phyloP scores from a whole-genome alignment of 2,113 vertebrate species.

The Zeus faber region DNA sequence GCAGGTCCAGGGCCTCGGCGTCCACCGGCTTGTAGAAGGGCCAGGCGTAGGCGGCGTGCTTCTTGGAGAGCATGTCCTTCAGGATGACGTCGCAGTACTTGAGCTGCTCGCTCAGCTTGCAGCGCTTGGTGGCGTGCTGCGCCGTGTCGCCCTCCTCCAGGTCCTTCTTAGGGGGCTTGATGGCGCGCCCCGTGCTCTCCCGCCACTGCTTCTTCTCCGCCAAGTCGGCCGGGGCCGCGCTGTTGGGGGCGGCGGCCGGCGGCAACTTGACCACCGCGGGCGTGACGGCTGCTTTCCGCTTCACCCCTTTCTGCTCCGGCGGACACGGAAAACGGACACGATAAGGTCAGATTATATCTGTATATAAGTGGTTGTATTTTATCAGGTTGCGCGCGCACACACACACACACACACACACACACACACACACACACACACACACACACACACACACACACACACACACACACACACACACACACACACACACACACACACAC shows the following conservation, averaged over 20 bases:
- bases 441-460: too few relatives aligned
- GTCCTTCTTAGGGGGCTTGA: constrained; percentile 81
- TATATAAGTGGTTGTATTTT: too few relatives aligned
- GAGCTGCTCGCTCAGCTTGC: constrained; percentile 81
- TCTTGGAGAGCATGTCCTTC: constrained; percentile 94
- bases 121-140: constrained; percentile 71
- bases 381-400: too few relatives aligned
- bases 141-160: constrained; percentile 77
- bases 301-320: background rate
- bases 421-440: too few relatives aligned
- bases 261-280: too few relatives aligned
- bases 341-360: too few relatives aligned
- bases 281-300: constrained; percentile 85
- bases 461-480: too few relatives aligned
- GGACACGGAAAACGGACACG: too few relatives aligned
- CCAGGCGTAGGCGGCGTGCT: constrained; percentile 89
- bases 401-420: too few relatives aligned
- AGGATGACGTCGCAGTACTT: constrained; percentile 88
- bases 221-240: constrained; percentile 76
- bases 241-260: constrained; percentile 81
- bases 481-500: too few relatives aligned
- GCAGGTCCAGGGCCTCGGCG: constrained; percentile 86
- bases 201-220: constrained; percentile 79
- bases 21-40: constrained; percentile 98
- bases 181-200: constrained; percentile 77